Evolutionary conservation across 2,113 vertebrate genomes (phyloP), one percentile per base, ranked within the genome.

Genomic region (Oreotrochilus melanogaster): DNA sequence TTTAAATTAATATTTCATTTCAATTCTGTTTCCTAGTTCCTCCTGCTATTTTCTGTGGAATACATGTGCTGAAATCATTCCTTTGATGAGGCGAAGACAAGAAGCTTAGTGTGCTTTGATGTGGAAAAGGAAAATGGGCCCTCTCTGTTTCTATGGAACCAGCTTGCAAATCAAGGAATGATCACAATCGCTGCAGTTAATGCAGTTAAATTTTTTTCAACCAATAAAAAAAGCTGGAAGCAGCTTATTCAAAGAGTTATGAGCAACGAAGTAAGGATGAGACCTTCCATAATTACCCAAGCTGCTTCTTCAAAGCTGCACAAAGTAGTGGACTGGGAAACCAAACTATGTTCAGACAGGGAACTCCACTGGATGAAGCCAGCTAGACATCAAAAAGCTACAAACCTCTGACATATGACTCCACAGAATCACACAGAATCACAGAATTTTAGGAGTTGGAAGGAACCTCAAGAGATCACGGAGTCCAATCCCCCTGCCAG

Each of bases 1-100:
- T 95, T 95, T 71, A 92, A 94, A 97, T 95, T 88, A 93, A 92
- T 89, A 76, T 82, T 94, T 96, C 87, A 74, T 93, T 96, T 89
- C 88, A 76, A 73, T 79, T 87, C 88, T 93, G 89, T 95, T 94
- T 92, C 74, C 78, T 61, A 93, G 78, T 76, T 89, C 43, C 42
- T 94, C 60, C 62, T 92, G 75, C 90, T 85, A 86, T 96, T 93
- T 96, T 92, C 79, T 60, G 45, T 88, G 72, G 82, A 94, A 94
- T 86, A 88, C 64, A 92, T 73, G 78, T 82, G 48, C 64, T 83
- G 67, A 91, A 89, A 89, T 89, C 42, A 78, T 72, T 78, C 70
- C 79, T 96, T 94, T 96, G 94, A 94, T 95, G 92, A 90, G 48
- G 47, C 18, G 3, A 56, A 92, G 92, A 91, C 90, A 93, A 94